These are phyloP conservation scores for Coleophora flavipennella DNA, from an alignment of 2,888 invertebrate genomes.

Conservation along the genomic window DNA sequence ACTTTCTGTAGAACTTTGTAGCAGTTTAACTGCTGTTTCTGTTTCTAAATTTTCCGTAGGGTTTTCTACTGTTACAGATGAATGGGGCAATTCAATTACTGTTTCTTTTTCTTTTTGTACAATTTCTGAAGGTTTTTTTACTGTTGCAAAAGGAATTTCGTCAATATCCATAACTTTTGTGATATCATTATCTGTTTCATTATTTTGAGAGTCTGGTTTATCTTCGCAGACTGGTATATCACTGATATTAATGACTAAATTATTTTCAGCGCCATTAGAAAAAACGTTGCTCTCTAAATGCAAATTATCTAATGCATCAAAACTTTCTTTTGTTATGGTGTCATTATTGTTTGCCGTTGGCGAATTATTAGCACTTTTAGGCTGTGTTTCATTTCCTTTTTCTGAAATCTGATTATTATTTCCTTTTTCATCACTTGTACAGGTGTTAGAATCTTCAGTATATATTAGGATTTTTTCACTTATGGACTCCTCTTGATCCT, in stretches of 20 bases:
- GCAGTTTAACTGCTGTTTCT: not conserved
- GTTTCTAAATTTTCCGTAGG: not conserved
- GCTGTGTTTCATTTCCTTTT: not conserved
- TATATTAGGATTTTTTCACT: too few species aligned
- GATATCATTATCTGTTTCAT: not conserved
- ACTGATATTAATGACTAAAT: not conserved
- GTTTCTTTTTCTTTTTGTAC: not conserved
- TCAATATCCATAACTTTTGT: too few species aligned
- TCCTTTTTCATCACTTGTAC: too few species aligned
- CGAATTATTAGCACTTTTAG: too few species aligned
- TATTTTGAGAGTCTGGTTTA: not conserved
- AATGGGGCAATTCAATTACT: too few species aligned
- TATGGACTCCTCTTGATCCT: constrained; percentile 4
- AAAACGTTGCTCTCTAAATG: too few species aligned
- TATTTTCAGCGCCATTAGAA: not conserved
- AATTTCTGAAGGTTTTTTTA: not conserved
- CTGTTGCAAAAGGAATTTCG: not conserved
- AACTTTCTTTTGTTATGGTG: too few species aligned
- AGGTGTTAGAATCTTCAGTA: too few species aligned
- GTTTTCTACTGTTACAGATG: not conserved
- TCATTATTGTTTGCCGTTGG: too few species aligned
- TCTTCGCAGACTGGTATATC: not conserved
- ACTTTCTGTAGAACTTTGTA: not conserved
- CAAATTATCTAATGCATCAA: too few species aligned
- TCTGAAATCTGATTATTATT: not conserved